Percentiles rank a stretch among this genome's conserved stretches.
Evolutionary conservation across 1,140 invertebrate species (phyloP).

Genomic region (Drosophila orena): DNA sequence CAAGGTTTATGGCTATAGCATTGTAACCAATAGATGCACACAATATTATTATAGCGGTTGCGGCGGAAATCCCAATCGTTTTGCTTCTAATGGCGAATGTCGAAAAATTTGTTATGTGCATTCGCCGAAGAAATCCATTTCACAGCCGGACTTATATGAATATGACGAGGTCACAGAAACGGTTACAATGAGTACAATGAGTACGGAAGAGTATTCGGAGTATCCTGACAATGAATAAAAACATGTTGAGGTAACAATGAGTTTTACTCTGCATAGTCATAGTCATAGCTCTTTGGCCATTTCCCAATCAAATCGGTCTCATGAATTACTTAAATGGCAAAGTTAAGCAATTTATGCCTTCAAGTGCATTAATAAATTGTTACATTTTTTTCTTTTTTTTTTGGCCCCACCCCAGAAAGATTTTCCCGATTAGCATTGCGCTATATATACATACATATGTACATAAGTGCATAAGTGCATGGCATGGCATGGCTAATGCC

Average conservation of each 20-base stretch:
- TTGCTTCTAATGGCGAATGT: slow-evolving; percentile 11
- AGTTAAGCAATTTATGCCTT: neutral
- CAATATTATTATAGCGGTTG: slow-evolving; percentile 36
- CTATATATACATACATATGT: slow-evolving; percentile 3
- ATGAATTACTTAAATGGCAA: neutral
- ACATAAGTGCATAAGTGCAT: slow-evolving; percentile 5
- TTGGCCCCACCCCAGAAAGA: slow-evolving; percentile 2
- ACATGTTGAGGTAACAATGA: neutral
- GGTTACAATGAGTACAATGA: too few species aligned
- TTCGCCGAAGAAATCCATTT: neutral
- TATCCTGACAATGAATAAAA: neutral
- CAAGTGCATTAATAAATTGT: slow-evolving; percentile 6
- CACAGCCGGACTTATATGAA: neutral
- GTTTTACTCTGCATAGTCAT: neutral
- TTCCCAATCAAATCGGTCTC: neutral
- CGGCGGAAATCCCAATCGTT: slow-evolving; percentile 59
- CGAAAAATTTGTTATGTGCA: slow-evolving; percentile 1
- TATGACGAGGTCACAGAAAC: neutral
- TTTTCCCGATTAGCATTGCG: slow-evolving; percentile 4
- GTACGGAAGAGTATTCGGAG: too few species aligned
- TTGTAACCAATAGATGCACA: slow-evolving; percentile 9
- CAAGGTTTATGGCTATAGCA: slow-evolving; percentile 14
- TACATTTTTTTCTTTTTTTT: neutral
- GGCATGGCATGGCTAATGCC: slow-evolving; percentile 25
- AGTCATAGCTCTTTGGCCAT: neutral